Base-by-base conservation (phyloP, 2,113 vertebrate species). In the Chloropsis hardwickii region DNA sequence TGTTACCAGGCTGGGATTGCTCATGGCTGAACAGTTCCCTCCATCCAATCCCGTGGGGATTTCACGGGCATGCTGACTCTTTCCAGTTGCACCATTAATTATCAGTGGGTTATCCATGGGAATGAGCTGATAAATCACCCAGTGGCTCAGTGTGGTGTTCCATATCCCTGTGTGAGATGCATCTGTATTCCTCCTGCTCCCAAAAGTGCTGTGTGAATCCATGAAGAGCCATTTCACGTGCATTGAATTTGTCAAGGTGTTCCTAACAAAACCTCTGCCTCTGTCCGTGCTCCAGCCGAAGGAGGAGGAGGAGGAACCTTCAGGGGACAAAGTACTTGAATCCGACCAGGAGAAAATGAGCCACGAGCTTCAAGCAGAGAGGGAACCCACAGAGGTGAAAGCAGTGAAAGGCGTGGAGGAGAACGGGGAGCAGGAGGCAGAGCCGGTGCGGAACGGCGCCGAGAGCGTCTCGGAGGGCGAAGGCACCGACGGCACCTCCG, bases 381-480 rank as follows among this genome's bases (percentile, higher is more conserved):
- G 97, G 72, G 98, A 98, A 5, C 57, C 92, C 73, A 86, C 69
- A 6, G 97, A 98, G 78, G 88, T 97, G 20, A 94, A 96, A 78
- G n/a, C 97, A 90, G 64, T 47, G 16, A 89, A 96, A 74, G 27
- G 90, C 69, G 88, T 97, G 27, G 99, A 99, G 87, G 99, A 99
- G 93, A 99, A 99, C 0, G 99, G 99, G 2, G 99, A 99, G 89
- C 91, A 97, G 13, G 99, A 98, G 57, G 83, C 94, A 9, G 99
- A 99, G 86, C 97, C 98, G 4, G 91, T 99, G 57, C 98, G 98
- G n/a, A 99, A 99, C 1, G 99, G 99, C 3, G 99, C 99, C 0
- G 99, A 98, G 64, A 98, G 98, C 47, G 60, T 96, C 50, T 98
- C 98, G 0, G 99, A 99, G 97, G 98, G 98, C 0, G 99, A 99